Evolutionary conservation across 2,797 vertebrate species (phyloP).

Genomic region (Lagodon rhomboides): DNA sequence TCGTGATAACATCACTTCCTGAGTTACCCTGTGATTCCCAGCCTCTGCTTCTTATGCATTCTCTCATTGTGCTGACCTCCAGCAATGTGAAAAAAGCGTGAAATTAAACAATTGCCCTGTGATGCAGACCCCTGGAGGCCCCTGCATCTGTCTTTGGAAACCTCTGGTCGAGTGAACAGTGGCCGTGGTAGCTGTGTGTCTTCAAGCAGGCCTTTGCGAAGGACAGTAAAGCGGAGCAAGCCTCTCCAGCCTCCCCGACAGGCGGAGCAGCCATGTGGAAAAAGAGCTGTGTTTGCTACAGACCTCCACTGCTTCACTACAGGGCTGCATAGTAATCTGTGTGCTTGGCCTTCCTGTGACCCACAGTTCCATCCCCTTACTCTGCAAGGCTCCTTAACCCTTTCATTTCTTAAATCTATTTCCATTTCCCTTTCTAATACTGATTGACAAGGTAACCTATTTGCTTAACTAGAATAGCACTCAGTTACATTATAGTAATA

Average conservation of each 20-base stretch:
- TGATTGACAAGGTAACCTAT: slow-evolving; percentile 6
- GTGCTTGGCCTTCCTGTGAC: slow-evolving; percentile 66
- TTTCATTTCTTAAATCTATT: slow-evolving; percentile 22
- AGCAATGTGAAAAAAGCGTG: slow-evolving; percentile 70
- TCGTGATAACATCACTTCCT: not conserved
- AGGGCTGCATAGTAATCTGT: slow-evolving; percentile 70
- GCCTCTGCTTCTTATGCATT: slow-evolving; percentile 28
- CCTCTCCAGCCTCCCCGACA: slow-evolving; percentile 60
- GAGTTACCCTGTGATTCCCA: slow-evolving; percentile 24
- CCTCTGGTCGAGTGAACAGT: slow-evolving; percentile 53
- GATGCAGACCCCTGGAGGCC: slow-evolving; percentile 52
- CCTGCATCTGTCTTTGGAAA: slow-evolving; percentile 58
- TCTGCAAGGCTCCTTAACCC: slow-evolving; percentile 39
- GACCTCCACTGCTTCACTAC: slow-evolving; percentile 64
- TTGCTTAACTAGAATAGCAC: no score
- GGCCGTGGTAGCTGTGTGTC: slow-evolving; percentile 43
- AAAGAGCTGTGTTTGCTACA: slow-evolving; percentile 78
- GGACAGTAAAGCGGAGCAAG: slow-evolving; percentile 56
- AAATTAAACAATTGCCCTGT: slow-evolving; percentile 70
- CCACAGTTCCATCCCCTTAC: slow-evolving; percentile 48
- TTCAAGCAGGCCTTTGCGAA: slow-evolving; percentile 54
- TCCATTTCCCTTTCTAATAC: not conserved
- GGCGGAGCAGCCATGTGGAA: slow-evolving; percentile 76
- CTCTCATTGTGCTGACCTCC: slow-evolving; percentile 63
- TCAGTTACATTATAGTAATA: slow-evolving; percentile 4